Evolutionary conservation across 2,113 vertebrate species (phyloP).

Genomic region (Recurvirostra avosetta): DNA sequence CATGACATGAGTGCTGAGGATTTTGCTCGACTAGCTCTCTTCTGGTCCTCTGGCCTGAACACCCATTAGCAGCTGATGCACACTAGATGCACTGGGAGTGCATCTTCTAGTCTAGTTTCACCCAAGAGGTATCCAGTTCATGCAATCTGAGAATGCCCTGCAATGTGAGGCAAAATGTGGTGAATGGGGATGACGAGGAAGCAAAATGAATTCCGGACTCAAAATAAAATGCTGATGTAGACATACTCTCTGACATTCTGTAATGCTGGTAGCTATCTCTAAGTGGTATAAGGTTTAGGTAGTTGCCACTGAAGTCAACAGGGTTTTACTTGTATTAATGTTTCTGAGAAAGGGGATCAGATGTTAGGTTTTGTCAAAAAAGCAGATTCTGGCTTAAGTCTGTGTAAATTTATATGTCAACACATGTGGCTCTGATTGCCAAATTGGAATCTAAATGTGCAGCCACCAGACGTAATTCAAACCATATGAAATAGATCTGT

Average conservation of each 20-base stretch:
- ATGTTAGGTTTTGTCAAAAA: neutral
- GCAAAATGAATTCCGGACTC: neutral
- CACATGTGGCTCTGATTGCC: conserved; percentile 1
- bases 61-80: neutral
- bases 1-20: no score
- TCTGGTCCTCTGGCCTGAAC: neutral
- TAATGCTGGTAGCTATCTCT: neutral
- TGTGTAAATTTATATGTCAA: conserved; percentile 17
- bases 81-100: neutral
- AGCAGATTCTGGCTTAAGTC: neutral
- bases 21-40: rapidly evolving
- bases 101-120: neutral
- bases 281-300: neutral
- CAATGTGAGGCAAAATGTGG: neutral
- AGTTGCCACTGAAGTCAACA: neutral
- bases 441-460: neutral
- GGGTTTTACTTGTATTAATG: neutral
- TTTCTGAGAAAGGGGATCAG: conserved; percentile 9
- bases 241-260: neutral
- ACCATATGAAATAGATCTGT: neutral
- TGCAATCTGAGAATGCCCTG: neutral
- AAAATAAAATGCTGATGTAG: neutral
- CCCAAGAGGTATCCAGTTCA: neutral
- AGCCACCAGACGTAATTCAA: neutral
- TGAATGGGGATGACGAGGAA: neutral